phyloP scores from a whole-genome alignment of 2,113 vertebrate genomes.

The Okapia johnstoni region DNA sequence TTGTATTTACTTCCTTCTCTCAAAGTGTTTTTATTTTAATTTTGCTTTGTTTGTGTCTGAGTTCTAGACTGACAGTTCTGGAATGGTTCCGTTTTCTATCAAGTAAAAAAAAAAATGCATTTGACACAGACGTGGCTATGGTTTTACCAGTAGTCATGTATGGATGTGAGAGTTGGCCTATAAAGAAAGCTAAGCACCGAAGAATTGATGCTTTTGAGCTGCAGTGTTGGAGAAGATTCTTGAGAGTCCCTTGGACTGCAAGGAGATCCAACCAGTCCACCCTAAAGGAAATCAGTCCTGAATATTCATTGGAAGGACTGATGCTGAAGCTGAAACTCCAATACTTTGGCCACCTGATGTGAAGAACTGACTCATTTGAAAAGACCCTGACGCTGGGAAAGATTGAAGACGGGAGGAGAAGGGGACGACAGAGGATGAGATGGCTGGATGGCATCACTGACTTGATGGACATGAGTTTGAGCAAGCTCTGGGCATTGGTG shows the following conservation, averaged over 20 bases:
- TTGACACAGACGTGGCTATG: not conserved
- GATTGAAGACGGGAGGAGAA: not conserved
- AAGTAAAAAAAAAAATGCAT: not conserved
- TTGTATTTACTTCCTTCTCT: not conserved
- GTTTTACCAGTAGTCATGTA: not conserved
- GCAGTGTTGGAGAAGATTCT: not conserved
- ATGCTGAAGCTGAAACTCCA: not conserved
- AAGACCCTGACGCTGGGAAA: not conserved
- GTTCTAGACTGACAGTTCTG: not conserved
- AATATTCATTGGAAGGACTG: not conserved
- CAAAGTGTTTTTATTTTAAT: not conserved
- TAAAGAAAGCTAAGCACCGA: accelerated
- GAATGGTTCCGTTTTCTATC: not conserved
- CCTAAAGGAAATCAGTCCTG: not conserved
- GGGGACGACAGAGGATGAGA: not conserved
- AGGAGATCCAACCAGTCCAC: not conserved
- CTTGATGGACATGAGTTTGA: not conserved
- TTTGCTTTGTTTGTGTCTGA: not conserved
- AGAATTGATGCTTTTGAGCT: not conserved
- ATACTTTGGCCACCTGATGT: not conserved
- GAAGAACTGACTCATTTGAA: not conserved
- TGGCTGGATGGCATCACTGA: not conserved
- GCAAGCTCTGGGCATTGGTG: not conserved
- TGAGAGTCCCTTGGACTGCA: not conserved
- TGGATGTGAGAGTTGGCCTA: not conserved